Evolutionary conservation across 2,797 vertebrate species (phyloP), one percentile per base, ranked within the genome.

Genomic region (Hoplostethus mediterraneus): DNA sequence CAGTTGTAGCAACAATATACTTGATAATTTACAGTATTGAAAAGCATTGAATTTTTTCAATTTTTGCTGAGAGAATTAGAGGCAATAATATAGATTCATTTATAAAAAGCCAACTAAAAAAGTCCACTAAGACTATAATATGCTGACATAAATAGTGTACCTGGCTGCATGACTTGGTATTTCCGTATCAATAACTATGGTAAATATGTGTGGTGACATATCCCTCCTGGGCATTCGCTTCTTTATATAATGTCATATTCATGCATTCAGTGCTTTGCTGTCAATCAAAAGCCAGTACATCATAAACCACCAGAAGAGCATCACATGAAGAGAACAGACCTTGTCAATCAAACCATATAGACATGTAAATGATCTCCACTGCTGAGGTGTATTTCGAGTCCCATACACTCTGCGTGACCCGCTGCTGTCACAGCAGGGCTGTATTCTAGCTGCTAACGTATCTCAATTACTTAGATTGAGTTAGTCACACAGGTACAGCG

Each of bases 381-480:
- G 67, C 71, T 38, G 69, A 73, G 76, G 69, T 74, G 75, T 79
- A 77, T 88, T 82, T 82, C 59, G 70, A 89, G 89, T 89, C 87
- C 91, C 90, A 77, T 87, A 84, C 88, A 89, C 89, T 91, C 87
- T 79, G 81, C 8, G 52, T 85, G 88, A 92, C 90, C 90, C 89
- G 80, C 81, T 51, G 82, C 90, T 88, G 89, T 92, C 90, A 88
- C 87, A 84, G 84, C 87, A 82, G 75, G 83, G 71, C 81, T 57
- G 69, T 58, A 57, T 86, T 81, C 61, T 71, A 58, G 80, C 84
- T 71, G 73, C 89, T 81, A 87, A 88, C 88, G 61, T 85, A 81
- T 92, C 92, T 92, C 89, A 91, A 91, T 92, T 90, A 91, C 87
- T 86, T 65, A 86, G 90, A 93, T 93, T 92, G 90, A 90, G 89